phyloP scores from a whole-genome alignment of 2,888 invertebrate species.

The Oligia latruncula region DNA sequence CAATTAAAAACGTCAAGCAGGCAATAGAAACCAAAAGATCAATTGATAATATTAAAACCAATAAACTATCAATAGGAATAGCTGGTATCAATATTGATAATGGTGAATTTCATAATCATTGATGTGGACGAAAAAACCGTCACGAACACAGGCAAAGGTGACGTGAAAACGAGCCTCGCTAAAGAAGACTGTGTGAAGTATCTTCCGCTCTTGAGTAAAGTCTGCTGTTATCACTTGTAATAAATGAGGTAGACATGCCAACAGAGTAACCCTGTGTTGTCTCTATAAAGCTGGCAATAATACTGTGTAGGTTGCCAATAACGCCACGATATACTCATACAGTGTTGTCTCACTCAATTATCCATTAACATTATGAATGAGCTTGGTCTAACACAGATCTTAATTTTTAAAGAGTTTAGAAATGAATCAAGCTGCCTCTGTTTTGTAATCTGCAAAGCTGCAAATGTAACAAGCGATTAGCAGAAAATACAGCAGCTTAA shows the following conservation, averaged over 20 bases:
- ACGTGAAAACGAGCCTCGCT: constrained; percentile 7
- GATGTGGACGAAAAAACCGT: neutral
- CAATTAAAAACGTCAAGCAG: constrained; percentile 5
- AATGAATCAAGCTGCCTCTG: neutral
- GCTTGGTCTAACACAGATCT: neutral
- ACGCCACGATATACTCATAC: neutral
- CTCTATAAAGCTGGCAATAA: constrained; percentile 8
- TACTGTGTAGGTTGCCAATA: neutral
- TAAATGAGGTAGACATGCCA: neutral
- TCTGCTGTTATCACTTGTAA: constrained; percentile 2
- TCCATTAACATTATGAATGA: neutral
- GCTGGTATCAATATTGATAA: constrained; percentile 3
- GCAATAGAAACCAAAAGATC: neutral
- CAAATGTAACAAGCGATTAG: neutral
- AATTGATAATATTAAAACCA: neutral
- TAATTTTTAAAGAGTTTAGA: neutral
- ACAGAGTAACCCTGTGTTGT: constrained; percentile 3
- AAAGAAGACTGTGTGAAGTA: constrained; percentile 71
- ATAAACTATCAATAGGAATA: neutral
- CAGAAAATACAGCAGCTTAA: neutral
- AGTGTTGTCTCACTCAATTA: neutral
- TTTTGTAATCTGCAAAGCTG: constrained; percentile 3
- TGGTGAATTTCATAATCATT: constrained; percentile 26
- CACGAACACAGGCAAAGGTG: constrained; percentile 3
- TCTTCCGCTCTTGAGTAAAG: constrained; percentile 59